Evolutionary conservation across 2,888 invertebrate species (phyloP).

Genomic region (Phyto melanocephala): DNA sequence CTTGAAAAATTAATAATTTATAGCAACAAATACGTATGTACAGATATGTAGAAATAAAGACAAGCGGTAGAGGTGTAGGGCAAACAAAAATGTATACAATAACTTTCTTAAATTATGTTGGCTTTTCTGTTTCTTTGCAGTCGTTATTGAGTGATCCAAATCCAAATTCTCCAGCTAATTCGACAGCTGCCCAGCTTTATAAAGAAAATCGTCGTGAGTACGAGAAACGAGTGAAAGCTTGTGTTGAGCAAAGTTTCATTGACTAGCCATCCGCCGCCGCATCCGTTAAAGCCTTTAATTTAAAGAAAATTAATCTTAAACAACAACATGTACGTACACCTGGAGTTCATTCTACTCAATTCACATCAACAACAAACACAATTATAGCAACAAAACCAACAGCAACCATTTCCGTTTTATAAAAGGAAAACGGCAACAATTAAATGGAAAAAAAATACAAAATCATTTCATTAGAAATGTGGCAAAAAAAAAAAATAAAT

Average conservation of each 20-base stretch:
- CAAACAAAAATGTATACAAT: no score
- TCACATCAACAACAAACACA: conserved; percentile 45
- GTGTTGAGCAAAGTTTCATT: conserved; percentile 99
- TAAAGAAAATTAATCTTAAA: conserved; percentile 60
- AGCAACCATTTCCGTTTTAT: conserved; percentile 54
- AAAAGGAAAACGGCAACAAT: conserved; percentile 21
- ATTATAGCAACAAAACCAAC: conserved; percentile 19
- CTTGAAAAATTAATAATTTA: no score
- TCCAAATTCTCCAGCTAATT: conserved; percentile 99
- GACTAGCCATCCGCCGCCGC: conserved; percentile 83
- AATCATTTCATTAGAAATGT: conserved; percentile 35
- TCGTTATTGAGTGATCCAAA: conserved; percentile 99
- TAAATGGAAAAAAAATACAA: not conserved
- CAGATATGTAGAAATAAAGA: no score
- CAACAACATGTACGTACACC: conserved; percentile 54
- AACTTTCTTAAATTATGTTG: no score
- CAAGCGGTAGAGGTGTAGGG: no score
- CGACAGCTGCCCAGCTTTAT: conserved; percentile 99
- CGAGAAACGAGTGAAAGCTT: conserved; percentile 99
- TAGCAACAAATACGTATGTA: no score
- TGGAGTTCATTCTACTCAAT: conserved; percentile 55
- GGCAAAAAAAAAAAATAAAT: not conserved
- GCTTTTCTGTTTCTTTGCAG: conserved; percentile 82
- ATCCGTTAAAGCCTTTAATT: conserved; percentile 63
- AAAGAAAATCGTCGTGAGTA: conserved; percentile 99